Evolutionary conservation across 2,888 invertebrate genomes (phyloP), one percentile per base, ranked within the genome.

Genomic region (Chrysolina americana): DNA sequence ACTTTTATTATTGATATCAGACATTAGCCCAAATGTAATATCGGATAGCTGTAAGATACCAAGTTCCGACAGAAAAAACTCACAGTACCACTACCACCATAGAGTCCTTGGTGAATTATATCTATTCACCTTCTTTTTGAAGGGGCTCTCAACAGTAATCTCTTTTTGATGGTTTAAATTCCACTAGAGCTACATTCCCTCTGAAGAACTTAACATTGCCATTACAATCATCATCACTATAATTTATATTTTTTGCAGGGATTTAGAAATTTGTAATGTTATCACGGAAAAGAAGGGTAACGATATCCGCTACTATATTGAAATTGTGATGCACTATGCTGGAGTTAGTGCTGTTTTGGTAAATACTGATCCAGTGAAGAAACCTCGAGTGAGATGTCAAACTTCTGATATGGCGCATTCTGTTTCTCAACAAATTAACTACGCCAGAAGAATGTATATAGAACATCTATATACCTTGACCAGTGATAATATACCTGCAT

Each of bases 391-490:
- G 80, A 91, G 94, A 83, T 95, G 95, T 87, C 94, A 95, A 87
- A 91, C 91, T 78, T 91, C 91, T 74, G 91, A 91, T 79, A 91
- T 94, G 78, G 94, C 95, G 19, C 90, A 90, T 78, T 91, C 92
- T 89, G 92, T 93, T 79, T 92, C 93, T 36, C 92, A 94, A 80
- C 94, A 96, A 90, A 95, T 98, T 78, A 96, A 95, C 85, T 95
- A 95, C 88, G 97, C 97, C 71, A 94, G 95, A 87, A 93, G 93
- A 84, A 92, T 96, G 85, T 94, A 94, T 88, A 93, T 95, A 86
- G 97, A 97, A 89, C 91, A 93, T 78, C 91, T 92, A 84, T 93
- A 95, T 86, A 96, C 95, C 70, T 89, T 94, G 79, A 82, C 79
- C 65, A 81, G 81, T 64, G 85, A 85, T 75, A 83, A 83, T 80